Evolutionary conservation across 1,140 invertebrate genomes (phyloP), one percentile per base, ranked within the genome.

Genomic region (Eubasilissa regina): DNA sequence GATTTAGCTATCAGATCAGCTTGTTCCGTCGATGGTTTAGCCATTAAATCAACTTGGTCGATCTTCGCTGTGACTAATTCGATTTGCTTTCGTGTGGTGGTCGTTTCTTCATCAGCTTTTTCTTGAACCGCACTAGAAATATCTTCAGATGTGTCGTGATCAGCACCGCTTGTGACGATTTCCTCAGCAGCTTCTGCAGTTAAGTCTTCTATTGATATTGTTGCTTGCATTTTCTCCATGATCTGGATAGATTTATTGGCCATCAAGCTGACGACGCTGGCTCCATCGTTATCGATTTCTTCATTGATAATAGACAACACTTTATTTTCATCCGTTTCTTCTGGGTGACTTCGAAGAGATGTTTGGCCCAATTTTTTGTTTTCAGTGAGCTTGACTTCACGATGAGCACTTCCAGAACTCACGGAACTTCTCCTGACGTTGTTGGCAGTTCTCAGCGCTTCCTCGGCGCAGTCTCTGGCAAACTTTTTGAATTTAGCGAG

Each of bases 401-500:
- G 15, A 6, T 70, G n/a, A 1, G 15, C 43, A 3, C 12, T 70
- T 10, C 15, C 66, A 0, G 44, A n/a, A 9, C n/a, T 45, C 17
- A 44, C 9, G 4, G 43, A 15, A 45, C 17, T 47, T 4, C 47
- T 70, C 19, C 45, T 70, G 3, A 70, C 15, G 15, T 35, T 48
- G n/a, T 13, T 70, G 12, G 68, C 68, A 35, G 48, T 21, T 53
- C 48, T 51, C 11, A 53, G 17, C 11, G 47, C 68, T 12, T 73
- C 68, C 21, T 73, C 68, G 11, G 68, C 25, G 15, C 68, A 73
- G 12, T 73, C 68, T 7, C 6, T 55, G 35, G 51, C 51, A 35
- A 73, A 73, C 25, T 53, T 51, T 13, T 25, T 73, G 19, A 73
- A 73, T 25, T 73, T 73, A 10, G 51, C 35, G 12, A 73, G 47